Evolutionary conservation across 1,140 invertebrate genomes (phyloP).

Genomic region (Zaprionus davidi): DNA sequence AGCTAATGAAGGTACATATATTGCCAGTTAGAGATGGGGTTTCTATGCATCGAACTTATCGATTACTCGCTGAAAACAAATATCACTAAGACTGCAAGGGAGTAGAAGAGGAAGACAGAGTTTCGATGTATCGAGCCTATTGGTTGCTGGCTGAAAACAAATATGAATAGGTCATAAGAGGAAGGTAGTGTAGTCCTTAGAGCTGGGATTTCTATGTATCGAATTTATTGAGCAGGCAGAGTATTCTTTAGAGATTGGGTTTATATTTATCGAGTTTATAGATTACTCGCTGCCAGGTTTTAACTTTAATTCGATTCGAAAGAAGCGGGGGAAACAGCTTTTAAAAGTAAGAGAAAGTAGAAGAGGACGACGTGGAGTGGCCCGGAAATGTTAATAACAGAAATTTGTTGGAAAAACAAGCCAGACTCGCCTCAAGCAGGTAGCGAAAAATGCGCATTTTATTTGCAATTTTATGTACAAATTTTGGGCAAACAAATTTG

Average conservation of each 20-base stretch:
- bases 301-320: not conserved
- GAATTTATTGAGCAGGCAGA: too few species aligned
- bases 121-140: too few species aligned
- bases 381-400: conserved; percentile 4
- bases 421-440: not conserved
- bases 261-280: too few species aligned
- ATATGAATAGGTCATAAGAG: too few species aligned
- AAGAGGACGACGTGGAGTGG: not conserved
- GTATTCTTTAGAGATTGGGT: not conserved
- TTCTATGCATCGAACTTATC: not conserved
- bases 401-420: not conserved
- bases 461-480: conserved; percentile 3
- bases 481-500: conserved; percentile 24
- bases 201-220: too few species aligned
- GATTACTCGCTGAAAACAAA: not conserved
- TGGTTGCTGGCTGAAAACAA: too few species aligned
- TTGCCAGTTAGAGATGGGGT: not conserved
- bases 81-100: not conserved
- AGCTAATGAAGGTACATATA: not conserved
- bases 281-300: not conserved
- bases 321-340: not conserved
- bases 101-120: too few species aligned
- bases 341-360: not conserved
- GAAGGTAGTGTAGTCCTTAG: too few species aligned
- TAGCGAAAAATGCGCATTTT: conserved; percentile 10